Percentiles rank a stretch among this genome's conserved stretches.
Evolutionary conservation across 2,888 invertebrate genomes (phyloP).

Genomic region (Aleiodes leptofemur): DNA sequence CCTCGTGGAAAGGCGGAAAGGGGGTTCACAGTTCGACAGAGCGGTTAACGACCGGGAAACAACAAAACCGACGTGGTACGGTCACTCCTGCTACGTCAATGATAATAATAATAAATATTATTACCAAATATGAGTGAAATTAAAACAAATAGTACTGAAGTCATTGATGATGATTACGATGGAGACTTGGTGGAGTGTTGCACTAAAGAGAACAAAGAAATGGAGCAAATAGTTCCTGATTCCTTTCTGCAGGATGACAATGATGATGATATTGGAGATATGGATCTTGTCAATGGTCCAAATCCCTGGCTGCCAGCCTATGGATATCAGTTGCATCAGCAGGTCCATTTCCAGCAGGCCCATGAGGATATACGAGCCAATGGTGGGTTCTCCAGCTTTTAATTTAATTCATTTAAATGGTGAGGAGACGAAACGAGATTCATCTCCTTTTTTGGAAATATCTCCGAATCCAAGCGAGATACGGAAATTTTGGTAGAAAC

Average conservation of each 20-base stretch:
- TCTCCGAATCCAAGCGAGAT: no score
- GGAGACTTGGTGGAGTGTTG: constrained; percentile 47
- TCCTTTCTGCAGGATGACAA: constrained; percentile 4
- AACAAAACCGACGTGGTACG: constrained; percentile 52
- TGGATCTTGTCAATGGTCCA: constrained; percentile 77
- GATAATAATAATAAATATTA: constrained; percentile 40
- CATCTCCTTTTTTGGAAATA: constrained; percentile 27
- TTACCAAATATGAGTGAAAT: constrained; percentile 38
- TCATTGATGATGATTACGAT: constrained; percentile 57
- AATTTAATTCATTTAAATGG: constrained; percentile 6
- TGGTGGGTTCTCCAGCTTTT: constrained; percentile 65
- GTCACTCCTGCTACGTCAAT: constrained; percentile 50
- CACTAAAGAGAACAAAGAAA: constrained; percentile 3
- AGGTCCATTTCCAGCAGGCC: constrained; percentile 75
- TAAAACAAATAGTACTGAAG: constrained; percentile 30
- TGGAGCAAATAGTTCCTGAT: constrained; percentile 31
- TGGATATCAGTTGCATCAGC: constrained; percentile 82
- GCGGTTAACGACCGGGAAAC: constrained; percentile 63
- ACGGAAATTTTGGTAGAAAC: no score
- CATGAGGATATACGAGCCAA: constrained; percentile 73
- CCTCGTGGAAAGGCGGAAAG: constrained; percentile 60
- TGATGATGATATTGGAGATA: constrained; percentile 57
- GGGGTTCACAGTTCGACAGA: constrained; percentile 70
- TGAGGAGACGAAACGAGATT: constrained; percentile 3
- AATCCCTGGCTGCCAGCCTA: constrained; percentile 89